These are phyloP conservation scores for Drosophila novamexicana DNA, from an alignment of 1,140 invertebrate genomes.

Conservation along the genomic window DNA sequence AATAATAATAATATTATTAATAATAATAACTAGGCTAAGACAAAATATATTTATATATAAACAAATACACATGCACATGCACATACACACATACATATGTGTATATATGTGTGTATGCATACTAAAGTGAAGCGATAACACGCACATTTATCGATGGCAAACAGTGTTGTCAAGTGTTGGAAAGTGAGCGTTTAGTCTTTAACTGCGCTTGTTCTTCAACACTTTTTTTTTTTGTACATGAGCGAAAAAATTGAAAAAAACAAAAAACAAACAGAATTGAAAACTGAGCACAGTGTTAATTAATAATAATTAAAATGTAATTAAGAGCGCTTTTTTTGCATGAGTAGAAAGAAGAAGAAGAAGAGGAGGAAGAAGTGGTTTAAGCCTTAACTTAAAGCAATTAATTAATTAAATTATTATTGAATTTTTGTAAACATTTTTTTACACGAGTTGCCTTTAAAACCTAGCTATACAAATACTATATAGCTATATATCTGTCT, in stretches of 20 bases:
- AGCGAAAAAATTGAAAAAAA: conserved; percentile 5
- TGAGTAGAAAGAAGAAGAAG: conserved; percentile 1
- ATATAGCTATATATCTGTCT: too few relatives aligned
- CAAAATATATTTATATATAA: background rate
- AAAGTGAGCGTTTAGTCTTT: too few relatives aligned
- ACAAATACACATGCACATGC: background rate
- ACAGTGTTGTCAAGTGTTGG: too few relatives aligned
- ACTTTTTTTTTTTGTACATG: too few relatives aligned
- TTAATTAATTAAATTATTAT: conserved; percentile 54
- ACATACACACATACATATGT: conserved; percentile 31
- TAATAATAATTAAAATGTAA: conserved; percentile 30
- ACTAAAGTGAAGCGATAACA: background rate
- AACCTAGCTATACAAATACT: conserved; percentile 5
- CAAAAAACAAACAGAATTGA: conserved; percentile 28
- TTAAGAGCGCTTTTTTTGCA: conserved; percentile 19
- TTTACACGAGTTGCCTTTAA: conserved; percentile 32
- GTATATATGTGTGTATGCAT: conserved; percentile 20
- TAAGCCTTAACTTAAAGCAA: conserved; percentile 55
- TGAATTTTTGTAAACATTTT: conserved; percentile 40
- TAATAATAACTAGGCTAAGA: conserved; percentile 51
- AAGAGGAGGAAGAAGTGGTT: background rate
- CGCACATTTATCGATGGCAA: too few relatives aligned
- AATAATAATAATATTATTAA: conserved; percentile 47
- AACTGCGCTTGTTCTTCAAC: too few relatives aligned
- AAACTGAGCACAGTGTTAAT: conserved; percentile 62